Evolutionary conservation across 2,888 invertebrate genomes (phyloP).

Genomic region (Pammene fasciana): DNA sequence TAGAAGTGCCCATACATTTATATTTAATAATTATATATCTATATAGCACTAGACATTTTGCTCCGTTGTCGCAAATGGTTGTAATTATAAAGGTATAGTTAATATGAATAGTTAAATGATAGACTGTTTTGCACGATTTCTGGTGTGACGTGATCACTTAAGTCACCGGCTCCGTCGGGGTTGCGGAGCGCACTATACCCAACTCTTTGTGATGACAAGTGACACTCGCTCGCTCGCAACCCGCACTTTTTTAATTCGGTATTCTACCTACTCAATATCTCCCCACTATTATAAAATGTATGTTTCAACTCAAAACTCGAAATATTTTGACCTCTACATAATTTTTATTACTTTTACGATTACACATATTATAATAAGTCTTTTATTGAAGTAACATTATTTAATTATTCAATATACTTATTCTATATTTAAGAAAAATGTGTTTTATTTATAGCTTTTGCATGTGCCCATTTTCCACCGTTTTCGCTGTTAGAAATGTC

Average conservation of each 20-base stretch:
- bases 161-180: conserved; percentile 41
- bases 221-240: conserved; percentile 57
- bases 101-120: conserved; percentile 77
- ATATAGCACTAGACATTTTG: conserved; percentile 78
- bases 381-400: conserved; percentile 83
- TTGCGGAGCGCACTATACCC: conserved; percentile 53
- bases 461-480: neutral
- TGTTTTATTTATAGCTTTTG: conserved; percentile 64
- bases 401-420: conserved; percentile 84
- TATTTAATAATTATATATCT: conserved; percentile 64
- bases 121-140: conserved; percentile 80
- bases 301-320: conserved; percentile 71
- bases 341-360: conserved; percentile 80
- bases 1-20: conserved; percentile 70
- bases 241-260: conserved; percentile 52
- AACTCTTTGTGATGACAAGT: conserved; percentile 76
- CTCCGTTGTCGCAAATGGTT: conserved; percentile 81
- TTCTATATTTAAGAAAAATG: conserved; percentile 77
- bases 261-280: conserved; percentile 64
- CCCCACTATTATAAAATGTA: conserved; percentile 62
- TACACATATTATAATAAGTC: conserved; percentile 75
- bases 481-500: neutral
- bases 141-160: conserved; percentile 61
- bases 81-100: conserved; percentile 77
- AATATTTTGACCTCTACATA: conserved; percentile 78